phyloP scores from a whole-genome alignment of 1,140 invertebrate species.

The Drosophila ficusphila region DNA sequence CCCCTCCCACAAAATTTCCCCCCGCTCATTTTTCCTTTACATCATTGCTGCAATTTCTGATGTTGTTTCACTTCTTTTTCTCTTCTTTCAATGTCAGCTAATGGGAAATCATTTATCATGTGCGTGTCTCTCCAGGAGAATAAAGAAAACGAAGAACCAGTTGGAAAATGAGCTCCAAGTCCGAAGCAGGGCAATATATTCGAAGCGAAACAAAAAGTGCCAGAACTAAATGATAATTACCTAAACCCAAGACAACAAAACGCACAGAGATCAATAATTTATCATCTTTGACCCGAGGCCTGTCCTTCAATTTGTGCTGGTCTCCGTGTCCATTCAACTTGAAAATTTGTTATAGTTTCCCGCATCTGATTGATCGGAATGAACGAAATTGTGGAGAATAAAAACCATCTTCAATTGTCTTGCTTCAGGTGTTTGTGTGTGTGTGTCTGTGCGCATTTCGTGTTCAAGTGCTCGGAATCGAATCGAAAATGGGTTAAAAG shows the following conservation, averaged over 20 bases:
- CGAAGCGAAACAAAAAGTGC: conserved; percentile 61
- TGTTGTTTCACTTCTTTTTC: conserved; percentile 25
- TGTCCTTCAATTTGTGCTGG: conserved; percentile 25
- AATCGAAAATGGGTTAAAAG: conserved; percentile 15
- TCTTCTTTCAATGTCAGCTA: conserved; percentile 67
- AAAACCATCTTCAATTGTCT: conserved; percentile 29
- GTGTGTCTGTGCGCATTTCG: conserved; percentile 17
- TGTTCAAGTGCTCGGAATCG: conserved; percentile 43
- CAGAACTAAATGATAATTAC: conserved; percentile 82
- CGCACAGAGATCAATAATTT: conserved; percentile 28
- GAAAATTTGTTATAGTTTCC: conserved; percentile 49
- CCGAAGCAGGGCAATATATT: conserved; percentile 3
- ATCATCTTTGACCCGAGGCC: conserved; percentile 35
- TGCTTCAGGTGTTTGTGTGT: conserved; percentile 12
- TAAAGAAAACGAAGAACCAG: conserved; percentile 4
- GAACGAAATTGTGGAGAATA: neutral
- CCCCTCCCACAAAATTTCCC: neutral
- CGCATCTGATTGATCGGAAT: conserved; percentile 19
- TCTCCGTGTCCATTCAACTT: conserved; percentile 21
- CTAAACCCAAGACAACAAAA: conserved; percentile 46
- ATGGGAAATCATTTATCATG: conserved; percentile 83
- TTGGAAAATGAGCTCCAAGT: conserved; percentile 2
- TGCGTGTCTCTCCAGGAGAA: conserved; percentile 52
- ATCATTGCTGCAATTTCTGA: conserved; percentile 42
- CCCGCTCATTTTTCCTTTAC: conserved; percentile 10